Base-by-base conservation (phyloP, 2,797 vertebrate genomes). In the Oreochromis mossambicus region DNA sequence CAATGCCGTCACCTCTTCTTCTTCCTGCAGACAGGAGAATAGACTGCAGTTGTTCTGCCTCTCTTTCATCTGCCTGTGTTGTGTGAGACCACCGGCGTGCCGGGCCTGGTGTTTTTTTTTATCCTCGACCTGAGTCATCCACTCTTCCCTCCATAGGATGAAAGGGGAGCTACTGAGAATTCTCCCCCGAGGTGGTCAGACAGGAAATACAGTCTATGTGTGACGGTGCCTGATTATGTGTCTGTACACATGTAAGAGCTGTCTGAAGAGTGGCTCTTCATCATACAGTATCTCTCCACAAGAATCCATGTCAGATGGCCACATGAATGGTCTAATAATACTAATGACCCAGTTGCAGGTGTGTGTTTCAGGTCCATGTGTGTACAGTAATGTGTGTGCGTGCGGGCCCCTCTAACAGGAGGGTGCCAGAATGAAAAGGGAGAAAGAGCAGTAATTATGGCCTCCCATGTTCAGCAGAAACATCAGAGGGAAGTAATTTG, bases 401-500 rank as follows among this genome's bases (percentile, higher is more conserved):
- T 34, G 29, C 19, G 34, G 78, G 83, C 91, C 77, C 81, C 68
- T 85, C 58, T 63, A 90, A 91, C 90, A 92, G 85, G 84, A 91
- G 88, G 91, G 89, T 88, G 89, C 89, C 83, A 83, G 89, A 86
- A 89, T 90, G 86, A 89, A 87, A 91, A 91, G 84, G 84, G 82
- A 89, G 91, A 92, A 89, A 91, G 88, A 92, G 87, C 88, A 91
- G 92, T 94, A 94, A 95, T 95, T 95, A 95, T 91, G 93, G 91
- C 86, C 92, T 91, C 91, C 94, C 88, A 92, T 95, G 94, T 95
- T 93, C 92, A 91, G 86, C 91, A 94, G 93, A 92, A 94, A 93
- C 93, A 95, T 94, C 91, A 95, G 90, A 95, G 91, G 94, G 93
- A 95, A 95, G 94, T 95, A 92, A 95, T 96, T 96, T 96, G 94